Evolutionary conservation across 2,888 invertebrate genomes (phyloP).

Genomic region (Eugnorisma glareosa): DNA sequence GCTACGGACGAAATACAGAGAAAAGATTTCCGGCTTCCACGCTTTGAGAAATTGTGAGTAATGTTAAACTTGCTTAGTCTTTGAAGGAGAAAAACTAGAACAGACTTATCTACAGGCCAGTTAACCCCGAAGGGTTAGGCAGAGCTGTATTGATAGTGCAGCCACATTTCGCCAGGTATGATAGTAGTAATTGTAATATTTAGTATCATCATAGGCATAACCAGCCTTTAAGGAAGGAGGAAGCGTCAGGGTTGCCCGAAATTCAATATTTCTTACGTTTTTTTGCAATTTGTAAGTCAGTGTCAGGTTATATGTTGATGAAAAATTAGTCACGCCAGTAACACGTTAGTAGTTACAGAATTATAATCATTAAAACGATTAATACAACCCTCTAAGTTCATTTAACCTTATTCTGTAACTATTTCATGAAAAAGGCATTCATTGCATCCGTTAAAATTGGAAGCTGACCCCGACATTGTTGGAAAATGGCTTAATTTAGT

Average conservation of each 20-base stretch:
- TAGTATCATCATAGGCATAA: neutral
- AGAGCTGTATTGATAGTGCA: neutral
- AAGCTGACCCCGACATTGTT: neutral
- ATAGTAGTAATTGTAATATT: neutral
- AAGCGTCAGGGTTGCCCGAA: no score
- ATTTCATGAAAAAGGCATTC: neutral
- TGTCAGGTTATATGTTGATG: no score
- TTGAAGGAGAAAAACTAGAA: neutral
- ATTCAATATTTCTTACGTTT: no score
- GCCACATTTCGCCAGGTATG: neutral
- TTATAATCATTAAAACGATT: no score
- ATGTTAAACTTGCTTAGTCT: neutral
- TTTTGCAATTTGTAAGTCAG: no score
- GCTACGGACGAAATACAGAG: slow-evolving; percentile 30
- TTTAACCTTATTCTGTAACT: no score
- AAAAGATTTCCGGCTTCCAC: slow-evolving; percentile 24
- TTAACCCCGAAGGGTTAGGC: no score
- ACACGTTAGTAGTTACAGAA: no score
- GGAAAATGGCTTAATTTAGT: neutral
- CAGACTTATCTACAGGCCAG: neutral
- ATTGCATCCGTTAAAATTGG: neutral
- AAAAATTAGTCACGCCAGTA: no score
- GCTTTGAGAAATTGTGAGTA: neutral
- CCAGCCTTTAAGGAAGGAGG: no score
- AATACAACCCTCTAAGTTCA: no score